A percentile compares a stretch with the other conserved stretches of the same genome.
Evolutionary conservation across 2,888 invertebrate genomes (phyloP).

Genomic region (Diplazon laetatorius): DNA sequence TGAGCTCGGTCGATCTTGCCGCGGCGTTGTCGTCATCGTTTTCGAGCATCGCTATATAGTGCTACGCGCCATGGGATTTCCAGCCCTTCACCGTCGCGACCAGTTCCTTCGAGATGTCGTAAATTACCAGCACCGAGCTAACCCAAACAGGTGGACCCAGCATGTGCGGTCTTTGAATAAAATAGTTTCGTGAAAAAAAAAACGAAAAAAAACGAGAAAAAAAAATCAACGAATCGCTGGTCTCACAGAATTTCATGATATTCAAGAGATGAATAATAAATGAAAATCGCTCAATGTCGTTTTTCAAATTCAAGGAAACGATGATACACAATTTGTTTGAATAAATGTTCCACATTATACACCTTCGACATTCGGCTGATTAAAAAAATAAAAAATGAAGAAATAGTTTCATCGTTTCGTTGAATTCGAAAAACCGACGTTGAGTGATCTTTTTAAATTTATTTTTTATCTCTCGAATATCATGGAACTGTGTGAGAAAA

Average conservation of each 20-base stretch:
- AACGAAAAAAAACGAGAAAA: too few relatives aligned
- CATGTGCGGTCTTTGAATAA: slow-evolving; percentile 46
- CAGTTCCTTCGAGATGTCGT: slow-evolving; percentile 68
- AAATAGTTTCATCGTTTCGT: too few relatives aligned
- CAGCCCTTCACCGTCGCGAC: slow-evolving; percentile 17
- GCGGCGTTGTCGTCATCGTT: slow-evolving; percentile 48
- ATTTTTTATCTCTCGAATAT: too few relatives aligned
- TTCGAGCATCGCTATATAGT: slow-evolving; percentile 28
- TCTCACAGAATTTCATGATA: neutral
- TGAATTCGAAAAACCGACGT: too few relatives aligned
- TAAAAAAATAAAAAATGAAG: slow-evolving; percentile 10
- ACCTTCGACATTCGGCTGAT: slow-evolving; percentile 1
- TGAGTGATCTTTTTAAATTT: too few relatives aligned
- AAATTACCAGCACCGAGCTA: slow-evolving; percentile 68
- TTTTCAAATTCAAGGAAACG: neutral
- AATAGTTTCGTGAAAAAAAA: slow-evolving; percentile 57
- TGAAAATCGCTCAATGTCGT: too few relatives aligned
- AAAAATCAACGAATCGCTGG: neutral
- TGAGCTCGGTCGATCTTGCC: slow-evolving; percentile 23
- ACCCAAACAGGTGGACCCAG: slow-evolving; percentile 70
- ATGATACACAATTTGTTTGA: slow-evolving; percentile 2
- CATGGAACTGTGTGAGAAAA: too few relatives aligned
- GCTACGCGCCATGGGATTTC: slow-evolving; percentile 17
- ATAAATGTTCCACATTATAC: neutral
- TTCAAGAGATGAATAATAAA: too few relatives aligned